These are phyloP conservation scores for Brachyptera risi DNA, from an alignment of 2,888 invertebrate genomes.

Conservation along the genomic window DNA sequence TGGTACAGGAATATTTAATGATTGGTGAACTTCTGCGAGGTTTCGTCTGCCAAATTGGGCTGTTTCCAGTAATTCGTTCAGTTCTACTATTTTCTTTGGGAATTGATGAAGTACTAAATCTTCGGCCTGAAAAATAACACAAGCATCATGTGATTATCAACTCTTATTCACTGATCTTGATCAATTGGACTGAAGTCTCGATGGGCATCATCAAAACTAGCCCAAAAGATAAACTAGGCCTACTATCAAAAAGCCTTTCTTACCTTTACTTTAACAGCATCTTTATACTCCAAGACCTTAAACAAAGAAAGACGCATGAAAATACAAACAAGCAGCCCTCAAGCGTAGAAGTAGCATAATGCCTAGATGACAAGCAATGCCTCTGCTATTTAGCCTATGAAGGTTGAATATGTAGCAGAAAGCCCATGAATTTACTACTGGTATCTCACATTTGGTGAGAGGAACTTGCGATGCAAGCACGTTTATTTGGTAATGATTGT, in stretches of 20 bases:
- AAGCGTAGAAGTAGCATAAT: too few species aligned
- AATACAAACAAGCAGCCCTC: too few species aligned
- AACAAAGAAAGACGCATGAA: too few species aligned
- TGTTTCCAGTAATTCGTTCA: conserved; percentile 82
- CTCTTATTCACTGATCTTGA: neutral
- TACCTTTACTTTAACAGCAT: conserved; percentile 75
- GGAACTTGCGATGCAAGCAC: too few species aligned
- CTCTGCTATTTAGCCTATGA: too few species aligned
- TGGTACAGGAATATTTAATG: conserved; percentile 85
- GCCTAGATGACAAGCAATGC: too few species aligned
- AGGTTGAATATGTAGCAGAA: too few species aligned
- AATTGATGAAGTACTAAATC: conserved; percentile 83
- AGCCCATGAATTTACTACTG: too few species aligned
- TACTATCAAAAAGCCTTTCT: conserved; percentile 32
- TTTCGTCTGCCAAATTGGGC: conserved; percentile 75
- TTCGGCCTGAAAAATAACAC: conserved; percentile 59
- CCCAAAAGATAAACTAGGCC: too few species aligned
- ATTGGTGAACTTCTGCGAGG: conserved; percentile 73
- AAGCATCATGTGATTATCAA: neutral
- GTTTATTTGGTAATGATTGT: too few species aligned
- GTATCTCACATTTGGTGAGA: too few species aligned
- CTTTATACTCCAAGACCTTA: conserved; percentile 92
- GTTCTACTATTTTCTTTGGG: conserved; percentile 87
- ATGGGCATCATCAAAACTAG: neutral
- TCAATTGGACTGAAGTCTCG: too few species aligned